Percentiles rank a stretch among this genome's conserved stretches.
Evolutionary conservation across 2,888 invertebrate species (phyloP).

Genomic region (Caenorhabditis virilis): DNA sequence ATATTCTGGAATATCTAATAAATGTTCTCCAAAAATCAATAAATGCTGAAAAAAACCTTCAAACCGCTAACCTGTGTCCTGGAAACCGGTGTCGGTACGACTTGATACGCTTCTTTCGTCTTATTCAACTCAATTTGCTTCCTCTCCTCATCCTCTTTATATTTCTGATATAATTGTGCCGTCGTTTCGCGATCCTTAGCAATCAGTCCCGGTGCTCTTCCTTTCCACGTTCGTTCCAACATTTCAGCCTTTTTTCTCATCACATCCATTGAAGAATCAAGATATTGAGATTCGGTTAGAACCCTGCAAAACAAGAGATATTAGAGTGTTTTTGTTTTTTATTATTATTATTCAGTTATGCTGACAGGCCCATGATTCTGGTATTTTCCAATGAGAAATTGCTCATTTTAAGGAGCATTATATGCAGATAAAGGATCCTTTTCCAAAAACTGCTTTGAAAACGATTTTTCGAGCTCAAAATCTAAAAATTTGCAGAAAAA

Average conservation of each 20-base stretch:
- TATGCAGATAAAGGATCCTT: too few relatives aligned
- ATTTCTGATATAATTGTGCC: constrained; percentile 10
- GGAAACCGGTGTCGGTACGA: constrained; percentile 1
- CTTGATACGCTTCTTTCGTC: constrained; percentile 21
- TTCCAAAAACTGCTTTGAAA: too few relatives aligned
- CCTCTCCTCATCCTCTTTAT: constrained; percentile 19
- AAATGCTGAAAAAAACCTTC: too few relatives aligned
- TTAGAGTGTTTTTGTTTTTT: too few relatives aligned
- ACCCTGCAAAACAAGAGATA: constrained; percentile 6
- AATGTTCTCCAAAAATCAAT: neutral
- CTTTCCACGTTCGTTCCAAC: constrained; percentile 3
- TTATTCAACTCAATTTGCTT: constrained; percentile 17
- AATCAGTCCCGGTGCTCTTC: constrained; percentile 8
- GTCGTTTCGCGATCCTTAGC: constrained; percentile 11
- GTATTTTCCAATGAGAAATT: too few relatives aligned
- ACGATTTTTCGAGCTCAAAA: too few relatives aligned
- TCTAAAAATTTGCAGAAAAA: too few relatives aligned
- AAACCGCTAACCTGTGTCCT: neutral
- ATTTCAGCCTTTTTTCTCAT: constrained; percentile 6
- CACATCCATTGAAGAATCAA: constrained; percentile 4
- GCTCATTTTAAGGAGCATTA: too few relatives aligned
- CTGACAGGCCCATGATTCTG: too few relatives aligned
- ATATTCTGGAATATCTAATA: too few relatives aligned
- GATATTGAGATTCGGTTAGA: constrained; percentile 3
- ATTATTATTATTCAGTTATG: too few relatives aligned